Base-by-base conservation (phyloP, 2,113 vertebrate genomes). In the Anhinga anhinga region DNA sequence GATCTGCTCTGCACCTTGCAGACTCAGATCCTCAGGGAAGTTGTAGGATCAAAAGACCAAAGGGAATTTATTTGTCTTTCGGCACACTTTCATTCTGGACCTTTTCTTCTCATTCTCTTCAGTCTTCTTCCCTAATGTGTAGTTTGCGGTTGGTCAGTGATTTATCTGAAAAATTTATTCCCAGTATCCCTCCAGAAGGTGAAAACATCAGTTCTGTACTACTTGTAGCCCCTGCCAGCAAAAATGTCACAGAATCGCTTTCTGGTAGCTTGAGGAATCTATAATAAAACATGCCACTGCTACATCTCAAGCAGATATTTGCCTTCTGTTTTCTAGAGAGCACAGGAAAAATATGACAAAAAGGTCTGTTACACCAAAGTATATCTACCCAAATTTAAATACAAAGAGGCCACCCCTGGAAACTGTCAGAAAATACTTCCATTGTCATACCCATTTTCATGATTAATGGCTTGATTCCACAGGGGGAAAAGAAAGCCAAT, bases 11-110 rank as follows among this genome's bases (percentile, higher is more conserved):
- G 61, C 22, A 63, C 10, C 44, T 62, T 78, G 72, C 26, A 50
- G 38, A 42, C 65, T 10, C 3, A 1, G 67, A 34, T 58, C 19
- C 50, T 79, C 26, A 22, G 65, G 29, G 16, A 88, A 83, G 38
- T 16, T 74, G 5, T 44, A 58, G 58, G 9, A 71, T n/a, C 22
- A 67, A 63, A 95, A 86, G 22, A 74, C 22, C 38, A 73, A 77
- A 92, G n/a, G 19, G 6, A 83, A 84, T 83, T 88, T 40, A 53
- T 80, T 86, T 88, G 20, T 70, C 38, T 62, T 95, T 58, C 47
- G 66, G 20, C 12, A 30, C 21, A 30, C 42, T 67, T 90, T 67
- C 14, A 47, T 27, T 82, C 38, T 56, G 23, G 20, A n/a, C 44
- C 11, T 56, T 92, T 70, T 61, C 45, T 34, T 23, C 23, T 80